Percentiles rank a stretch among this genome's conserved stretches.
These are phyloP conservation scores for Encarsia formosa DNA, from an alignment of 2,888 invertebrate genomes.

Conservation along the genomic window DNA sequence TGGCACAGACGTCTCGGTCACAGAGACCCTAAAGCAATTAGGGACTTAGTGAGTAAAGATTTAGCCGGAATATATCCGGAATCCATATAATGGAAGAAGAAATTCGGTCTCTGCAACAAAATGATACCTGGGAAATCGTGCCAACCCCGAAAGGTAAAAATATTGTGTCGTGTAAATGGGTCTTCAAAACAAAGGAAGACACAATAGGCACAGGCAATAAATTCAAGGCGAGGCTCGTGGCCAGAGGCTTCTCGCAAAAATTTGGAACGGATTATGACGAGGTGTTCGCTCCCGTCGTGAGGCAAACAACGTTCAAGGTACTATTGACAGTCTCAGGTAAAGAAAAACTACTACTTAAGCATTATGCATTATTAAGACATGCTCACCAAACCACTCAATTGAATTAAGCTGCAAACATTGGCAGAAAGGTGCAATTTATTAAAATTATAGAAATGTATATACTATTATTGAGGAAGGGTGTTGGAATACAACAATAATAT, in stretches of 20 bases:
- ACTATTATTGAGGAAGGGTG: constrained; percentile 5
- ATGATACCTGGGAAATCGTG: neutral
- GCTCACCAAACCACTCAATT: constrained; percentile 33
- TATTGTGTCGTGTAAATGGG: constrained; percentile 26
- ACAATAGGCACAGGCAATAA: constrained; percentile 18
- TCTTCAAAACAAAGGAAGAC: constrained; percentile 30
- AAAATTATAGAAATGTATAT: neutral
- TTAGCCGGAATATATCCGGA: too few relatives aligned
- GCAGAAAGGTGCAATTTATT: constrained; percentile 1
- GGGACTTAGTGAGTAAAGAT: too few relatives aligned
- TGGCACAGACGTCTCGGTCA: too few relatives aligned
- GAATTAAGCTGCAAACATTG: constrained; percentile 15
- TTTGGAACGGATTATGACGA: constrained; percentile 29
- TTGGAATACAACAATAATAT: too few relatives aligned
- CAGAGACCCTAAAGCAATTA: too few relatives aligned
- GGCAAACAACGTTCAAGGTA: constrained; percentile 25
- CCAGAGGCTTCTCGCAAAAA: constrained; percentile 17
- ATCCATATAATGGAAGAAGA: neutral
- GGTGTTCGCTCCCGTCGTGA: constrained; percentile 39
- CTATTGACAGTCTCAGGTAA: constrained; percentile 28
- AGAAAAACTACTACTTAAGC: constrained; percentile 21
- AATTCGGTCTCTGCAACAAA: neutral
- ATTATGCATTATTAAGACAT: constrained; percentile 34
- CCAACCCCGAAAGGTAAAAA: neutral
- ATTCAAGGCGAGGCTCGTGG: constrained; percentile 28